These are phyloP conservation scores for Batillaria attramentaria DNA, from an alignment of 1,140 invertebrate species.

Conservation along the genomic window DNA sequence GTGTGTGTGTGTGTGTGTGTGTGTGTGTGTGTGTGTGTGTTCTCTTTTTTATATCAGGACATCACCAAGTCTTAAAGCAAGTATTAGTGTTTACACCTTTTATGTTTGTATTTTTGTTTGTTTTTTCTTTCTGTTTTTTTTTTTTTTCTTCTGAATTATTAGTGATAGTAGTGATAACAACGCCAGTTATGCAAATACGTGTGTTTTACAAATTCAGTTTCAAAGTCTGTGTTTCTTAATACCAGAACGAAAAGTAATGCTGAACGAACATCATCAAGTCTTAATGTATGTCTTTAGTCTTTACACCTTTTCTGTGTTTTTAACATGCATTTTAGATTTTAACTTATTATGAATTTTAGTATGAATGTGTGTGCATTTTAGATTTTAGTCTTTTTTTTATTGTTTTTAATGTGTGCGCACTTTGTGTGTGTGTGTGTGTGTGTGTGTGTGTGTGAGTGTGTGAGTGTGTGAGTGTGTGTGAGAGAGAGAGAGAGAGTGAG, in stretches of 20 bases:
- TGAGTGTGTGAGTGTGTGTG: neutral
- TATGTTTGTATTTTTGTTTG: neutral
- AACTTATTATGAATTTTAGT: neutral
- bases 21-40: neutral
- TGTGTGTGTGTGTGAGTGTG: slow-evolving; percentile 1
- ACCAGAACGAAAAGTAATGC: neutral
- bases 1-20: slow-evolving; percentile 12
- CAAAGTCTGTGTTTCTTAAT: neutral
- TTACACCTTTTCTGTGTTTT: neutral
- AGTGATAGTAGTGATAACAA: neutral
- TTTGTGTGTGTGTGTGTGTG: neutral
- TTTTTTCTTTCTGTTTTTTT: neutral
- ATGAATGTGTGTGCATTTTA: neutral
- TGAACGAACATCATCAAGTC: neutral
- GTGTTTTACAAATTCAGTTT: neutral
- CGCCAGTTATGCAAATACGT: neutral
- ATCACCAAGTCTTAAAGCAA: too few species aligned
- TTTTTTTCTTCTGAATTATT: neutral
- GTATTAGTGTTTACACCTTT: too few species aligned
- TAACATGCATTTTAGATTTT: neutral
- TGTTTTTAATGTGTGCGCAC: neutral
- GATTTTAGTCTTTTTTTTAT: neutral
- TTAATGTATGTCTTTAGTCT: neutral
- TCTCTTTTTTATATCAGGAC: neutral
- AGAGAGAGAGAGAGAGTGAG: neutral